Base-by-base conservation (phyloP, 2,888 invertebrate species). In the Diplolepis rosae region DNA sequence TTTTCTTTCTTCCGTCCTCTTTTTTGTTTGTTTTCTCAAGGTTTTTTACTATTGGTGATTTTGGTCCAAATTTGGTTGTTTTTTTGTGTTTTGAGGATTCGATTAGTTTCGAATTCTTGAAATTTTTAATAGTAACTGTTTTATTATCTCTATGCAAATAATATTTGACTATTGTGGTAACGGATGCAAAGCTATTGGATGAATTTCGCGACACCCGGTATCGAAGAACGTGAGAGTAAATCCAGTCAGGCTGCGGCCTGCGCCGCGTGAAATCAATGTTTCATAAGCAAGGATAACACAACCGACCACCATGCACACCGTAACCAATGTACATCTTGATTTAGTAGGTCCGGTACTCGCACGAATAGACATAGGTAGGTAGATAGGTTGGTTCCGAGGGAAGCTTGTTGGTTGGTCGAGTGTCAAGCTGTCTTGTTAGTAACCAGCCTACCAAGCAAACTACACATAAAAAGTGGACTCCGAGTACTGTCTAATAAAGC, bases 321-420 rank as follows among this genome's bases (percentile, higher is more conserved):
- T 88, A 85, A 86, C 88, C 86, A 88, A 88, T 86, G 88, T 87
- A 88, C 87, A 86, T 88, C 88, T 88, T 88, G 88, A 88, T 88
- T 88, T 87, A 88, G 87, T 87, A 81, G 85, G 81, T 86, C 85
- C 83, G 83, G 85, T 82, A 81, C 76, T 81, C 74, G 82, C 75
- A 83, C 69, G 71, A 68, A 65, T 71, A 70, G 71, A 50, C 74
- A 70, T 66, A 66, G 72, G 72, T 61, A 66, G 72, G 71, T 66
- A 76, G 71, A 70, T 61, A 65, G 72, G 76, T 70, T 72, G 74
- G 69, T 71, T 73, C 65, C 74, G 71, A 82, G 83, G 82, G 74
- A 82, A 83, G 84, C 82, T 78, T 77, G 77, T 76, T 74, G 80
- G 80, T 81, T 81, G 79, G 80, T 83, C 82, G 75, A 77, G 83